Evolutionary conservation across 2,113 vertebrate species (phyloP).

Genomic region (Myrmecobius fasciatus): DNA sequence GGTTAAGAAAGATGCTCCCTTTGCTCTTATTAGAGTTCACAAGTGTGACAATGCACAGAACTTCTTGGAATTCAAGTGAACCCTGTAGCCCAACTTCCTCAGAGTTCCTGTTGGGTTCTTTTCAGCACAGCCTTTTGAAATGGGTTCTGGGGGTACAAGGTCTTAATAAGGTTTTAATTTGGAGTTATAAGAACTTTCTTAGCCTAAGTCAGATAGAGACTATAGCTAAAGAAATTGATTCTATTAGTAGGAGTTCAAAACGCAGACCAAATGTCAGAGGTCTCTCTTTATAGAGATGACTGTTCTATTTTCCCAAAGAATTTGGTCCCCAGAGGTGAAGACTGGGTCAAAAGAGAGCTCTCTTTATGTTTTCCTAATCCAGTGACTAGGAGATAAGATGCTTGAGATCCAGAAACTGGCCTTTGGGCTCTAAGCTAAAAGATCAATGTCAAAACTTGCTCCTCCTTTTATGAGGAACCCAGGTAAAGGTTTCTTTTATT

Average conservation of each 20-base stretch:
- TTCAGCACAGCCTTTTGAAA: background rate
- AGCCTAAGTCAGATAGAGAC: background rate
- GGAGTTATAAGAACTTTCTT: background rate
- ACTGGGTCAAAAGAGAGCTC: background rate
- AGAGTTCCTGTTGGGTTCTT: background rate
- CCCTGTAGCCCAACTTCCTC: background rate
- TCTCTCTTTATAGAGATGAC: background rate
- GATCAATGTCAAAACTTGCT: background rate
- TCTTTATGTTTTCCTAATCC: background rate
- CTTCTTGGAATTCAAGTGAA: background rate
- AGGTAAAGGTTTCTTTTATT: too few relatives aligned
- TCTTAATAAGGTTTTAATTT: background rate
- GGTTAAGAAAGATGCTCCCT: background rate
- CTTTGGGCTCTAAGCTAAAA: background rate
- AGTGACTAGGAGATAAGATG: background rate
- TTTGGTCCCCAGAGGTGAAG: background rate
- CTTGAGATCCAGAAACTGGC: background rate
- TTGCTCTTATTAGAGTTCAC: background rate
- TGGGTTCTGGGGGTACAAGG: background rate
- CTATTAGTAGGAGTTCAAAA: background rate
- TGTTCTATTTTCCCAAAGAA: background rate
- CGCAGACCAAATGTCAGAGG: background rate
- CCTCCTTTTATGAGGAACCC: background rate
- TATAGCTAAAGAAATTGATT: background rate
- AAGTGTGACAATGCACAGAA: background rate